Conservation (phyloP, 92 coral and sea anemone species). For the Porites lobata region DNA sequence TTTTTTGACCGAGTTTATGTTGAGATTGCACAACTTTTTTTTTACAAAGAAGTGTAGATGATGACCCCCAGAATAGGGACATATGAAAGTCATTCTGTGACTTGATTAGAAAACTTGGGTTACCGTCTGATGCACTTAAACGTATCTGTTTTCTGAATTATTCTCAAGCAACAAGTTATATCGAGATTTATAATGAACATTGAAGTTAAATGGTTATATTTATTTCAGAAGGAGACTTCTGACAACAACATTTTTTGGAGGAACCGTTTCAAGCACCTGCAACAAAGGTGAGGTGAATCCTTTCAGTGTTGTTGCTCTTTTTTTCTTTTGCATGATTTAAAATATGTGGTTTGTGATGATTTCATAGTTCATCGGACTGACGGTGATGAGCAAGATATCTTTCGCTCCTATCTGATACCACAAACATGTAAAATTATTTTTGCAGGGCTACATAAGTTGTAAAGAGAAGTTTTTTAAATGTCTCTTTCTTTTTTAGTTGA, state of each 20-base stretch:
- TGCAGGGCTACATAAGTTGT: background rate
- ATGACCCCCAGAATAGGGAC: conserved; percentile 82
- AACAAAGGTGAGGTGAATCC: background rate
- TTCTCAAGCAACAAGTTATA: background rate
- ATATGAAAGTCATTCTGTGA: conserved; percentile 52
- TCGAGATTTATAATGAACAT: background rate
- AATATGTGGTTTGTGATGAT: conserved; percentile 60
- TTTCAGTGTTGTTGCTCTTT: background rate
- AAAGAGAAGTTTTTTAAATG: background rate
- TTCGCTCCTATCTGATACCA: conserved; percentile 96
- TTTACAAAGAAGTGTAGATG: conserved; percentile 41
- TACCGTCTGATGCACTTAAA: conserved; percentile 57
- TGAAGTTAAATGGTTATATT: background rate
- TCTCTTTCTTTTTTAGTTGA: background rate
- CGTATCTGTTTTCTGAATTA: background rate
- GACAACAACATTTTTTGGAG: background rate
- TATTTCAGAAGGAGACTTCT: background rate
- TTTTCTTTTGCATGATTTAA: background rate
- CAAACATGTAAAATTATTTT: background rate
- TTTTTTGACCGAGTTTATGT: too few relatives aligned
- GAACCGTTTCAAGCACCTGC: background rate
- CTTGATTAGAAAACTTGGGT: conserved; percentile 69
- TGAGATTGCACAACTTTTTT: background rate
- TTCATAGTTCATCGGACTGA: conserved; percentile 86
- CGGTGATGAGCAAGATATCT: conserved; percentile 71